Base-by-base conservation (phyloP, 1,140 invertebrate species). In the Potamilus streckersoni region DNA sequence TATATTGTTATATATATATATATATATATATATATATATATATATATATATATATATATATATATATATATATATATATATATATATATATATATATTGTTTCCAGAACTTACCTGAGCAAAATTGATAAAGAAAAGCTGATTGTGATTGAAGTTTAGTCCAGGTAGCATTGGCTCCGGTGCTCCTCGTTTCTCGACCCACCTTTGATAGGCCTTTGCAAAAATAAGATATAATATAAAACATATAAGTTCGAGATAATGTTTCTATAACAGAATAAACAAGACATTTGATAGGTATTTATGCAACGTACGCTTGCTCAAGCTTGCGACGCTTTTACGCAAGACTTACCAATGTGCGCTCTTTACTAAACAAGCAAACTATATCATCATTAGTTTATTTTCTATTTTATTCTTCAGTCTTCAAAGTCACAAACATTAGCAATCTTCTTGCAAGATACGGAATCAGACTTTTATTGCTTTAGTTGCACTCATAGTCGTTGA, bases 101-200 rank as follows among this genome's bases (percentile, higher is more conserved):
- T 20, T 16, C 15, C 17, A 15, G n/a, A 11, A n/a, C 64, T 4
- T 65, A 65, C 64, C 64, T 65, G 64, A 17, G 64, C 64, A 65
- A 65, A 65, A 27, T 65, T 65, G 8, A 65, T 65, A 27, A 65
- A 65, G 64, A 65, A 65, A 27, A 65, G 64, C 23, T 65, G 17
- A 27, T 65, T 65, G 64, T 65, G 27, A 4, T 31, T 66, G 19
- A 17, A 66, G 19, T 66, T 31, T 5, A 66, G 20, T 8, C 64
- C 64, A 17, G 64, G 64, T 5, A 66, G 64, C n/a, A 20, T 20
- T 17, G 64, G 64, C 8, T 66, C 64, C 27, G 13, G 13, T 15
- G 20, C 20, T 11, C 64, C 64, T 31, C 17, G 64, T 17, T n/a
- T 66, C 16, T 66, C 27, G 27, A 66, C 31, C 19, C 20, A n/a